phyloP scores from a whole-genome alignment of 1,140 invertebrate species.

The Ruditapes philippinarum region DNA sequence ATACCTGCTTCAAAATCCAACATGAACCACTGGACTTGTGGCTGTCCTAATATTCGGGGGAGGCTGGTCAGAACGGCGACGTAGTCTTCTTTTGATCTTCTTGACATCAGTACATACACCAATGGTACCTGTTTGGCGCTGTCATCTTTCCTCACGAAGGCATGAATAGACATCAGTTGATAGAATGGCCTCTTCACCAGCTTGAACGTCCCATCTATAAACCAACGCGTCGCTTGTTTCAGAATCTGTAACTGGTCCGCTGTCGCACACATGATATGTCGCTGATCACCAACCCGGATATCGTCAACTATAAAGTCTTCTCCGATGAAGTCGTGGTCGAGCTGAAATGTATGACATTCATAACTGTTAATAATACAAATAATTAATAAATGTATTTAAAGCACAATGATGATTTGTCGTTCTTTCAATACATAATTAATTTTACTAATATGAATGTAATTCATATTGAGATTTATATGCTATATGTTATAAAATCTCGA shows the following conservation, averaged over 20 bases:
- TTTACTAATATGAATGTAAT: too few species aligned
- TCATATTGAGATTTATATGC: too few species aligned
- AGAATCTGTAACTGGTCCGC: not conserved
- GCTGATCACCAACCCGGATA: not conserved
- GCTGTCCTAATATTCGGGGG: not conserved
- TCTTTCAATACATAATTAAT: too few species aligned
- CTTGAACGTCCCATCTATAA: conserved; percentile 33
- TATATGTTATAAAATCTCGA: not conserved
- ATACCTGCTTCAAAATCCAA: conserved; percentile 44
- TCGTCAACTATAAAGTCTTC: conserved; percentile 33
- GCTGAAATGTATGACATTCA: too few species aligned
- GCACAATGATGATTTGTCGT: too few species aligned
- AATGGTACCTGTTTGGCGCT: conserved; percentile 35
- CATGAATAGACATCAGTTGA: conserved; percentile 1
- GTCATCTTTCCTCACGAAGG: conserved; percentile 5
- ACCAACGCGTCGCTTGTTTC: not conserved
- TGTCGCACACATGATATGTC: conserved; percentile 26
- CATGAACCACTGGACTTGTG: conserved; percentile 40
- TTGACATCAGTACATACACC: conserved; percentile 8
- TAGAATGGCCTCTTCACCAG: conserved; percentile 26
- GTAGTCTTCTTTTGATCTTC: conserved; percentile 22
- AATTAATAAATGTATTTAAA: not conserved
- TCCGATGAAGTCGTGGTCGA: conserved; percentile 4
- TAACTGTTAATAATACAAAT: not conserved
- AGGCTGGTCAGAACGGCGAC: not conserved